Evolutionary conservation across 2,888 invertebrate species (phyloP).

Genomic region (Lasioglossum malachurum): DNA sequence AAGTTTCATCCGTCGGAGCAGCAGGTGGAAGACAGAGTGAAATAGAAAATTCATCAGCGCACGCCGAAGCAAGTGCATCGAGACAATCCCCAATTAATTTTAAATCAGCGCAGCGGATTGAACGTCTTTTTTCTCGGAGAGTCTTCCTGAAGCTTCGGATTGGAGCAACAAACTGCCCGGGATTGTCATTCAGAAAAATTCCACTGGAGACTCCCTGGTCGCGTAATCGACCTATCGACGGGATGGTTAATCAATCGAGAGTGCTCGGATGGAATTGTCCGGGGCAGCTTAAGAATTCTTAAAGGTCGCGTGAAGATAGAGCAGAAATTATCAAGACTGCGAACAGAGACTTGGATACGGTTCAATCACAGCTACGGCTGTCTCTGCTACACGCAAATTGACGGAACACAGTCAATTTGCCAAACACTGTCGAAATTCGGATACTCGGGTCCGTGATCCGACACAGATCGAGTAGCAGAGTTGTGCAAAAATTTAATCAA

Average conservation of each 20-base stretch:
- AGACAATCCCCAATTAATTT: not conserved
- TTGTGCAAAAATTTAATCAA: too few species aligned
- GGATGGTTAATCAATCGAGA: not conserved
- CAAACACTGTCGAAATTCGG: too few species aligned
- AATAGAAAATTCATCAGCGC: not conserved
- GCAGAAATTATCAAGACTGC: not conserved
- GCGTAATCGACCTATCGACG: not conserved
- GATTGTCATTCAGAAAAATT: not conserved
- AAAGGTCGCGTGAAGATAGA: not conserved
- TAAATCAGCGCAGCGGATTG: not conserved
- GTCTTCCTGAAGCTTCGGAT: not conserved
- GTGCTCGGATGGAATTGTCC: not conserved
- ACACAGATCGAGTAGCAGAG: too few species aligned
- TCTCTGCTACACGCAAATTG: too few species aligned
- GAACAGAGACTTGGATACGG: not conserved
- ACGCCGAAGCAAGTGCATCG: too few species aligned
- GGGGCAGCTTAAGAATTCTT: not conserved
- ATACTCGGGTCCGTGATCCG: too few species aligned
- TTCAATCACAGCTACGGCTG: too few species aligned
- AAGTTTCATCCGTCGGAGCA: not conserved
- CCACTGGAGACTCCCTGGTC: not conserved
- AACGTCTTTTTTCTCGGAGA: not conserved
- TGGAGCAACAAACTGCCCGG: not conserved
- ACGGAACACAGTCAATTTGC: too few species aligned
- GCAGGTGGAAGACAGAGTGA: not conserved